phyloP scores from a whole-genome alignment of 2,888 invertebrate genomes.

The Gisinianus flammeolus region DNA sequence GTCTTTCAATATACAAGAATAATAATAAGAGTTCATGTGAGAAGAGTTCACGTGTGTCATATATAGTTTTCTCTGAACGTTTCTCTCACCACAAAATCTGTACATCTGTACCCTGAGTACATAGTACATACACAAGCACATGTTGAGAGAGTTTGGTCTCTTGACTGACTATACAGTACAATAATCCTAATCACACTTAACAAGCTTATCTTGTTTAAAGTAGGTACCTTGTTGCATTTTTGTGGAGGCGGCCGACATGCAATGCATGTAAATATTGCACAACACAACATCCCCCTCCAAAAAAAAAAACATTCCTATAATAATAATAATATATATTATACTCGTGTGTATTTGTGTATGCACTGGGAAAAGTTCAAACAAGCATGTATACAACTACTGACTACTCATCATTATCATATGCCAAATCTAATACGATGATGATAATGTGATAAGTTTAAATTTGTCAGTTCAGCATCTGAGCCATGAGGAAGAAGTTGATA shows the following conservation, averaged over 20 bases:
- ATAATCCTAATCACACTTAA: neutral
- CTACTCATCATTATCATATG: no score
- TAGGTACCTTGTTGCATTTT: neutral
- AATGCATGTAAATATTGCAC: neutral
- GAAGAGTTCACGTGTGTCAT: neutral
- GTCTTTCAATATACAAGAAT: neutral
- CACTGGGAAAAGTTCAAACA: no score
- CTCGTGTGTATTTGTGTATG: no score
- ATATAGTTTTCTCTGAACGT: neutral
- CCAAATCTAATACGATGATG: no score
- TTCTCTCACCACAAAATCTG: no score
- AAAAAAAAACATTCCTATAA: no score
- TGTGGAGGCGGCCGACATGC: neutral
- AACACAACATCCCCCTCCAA: no score
- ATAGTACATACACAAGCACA: neutral
- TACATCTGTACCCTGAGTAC: neutral
- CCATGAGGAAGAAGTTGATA: neutral
- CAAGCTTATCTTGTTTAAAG: neutral
- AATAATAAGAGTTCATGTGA: neutral
- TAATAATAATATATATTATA: no score
- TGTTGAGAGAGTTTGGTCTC: no score
- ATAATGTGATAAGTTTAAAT: no score
- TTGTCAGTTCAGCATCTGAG: neutral
- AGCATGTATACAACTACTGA: no score
- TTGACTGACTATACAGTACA: neutral